Evolutionary conservation across 2,113 vertebrate genomes (phyloP), one percentile per base, ranked within the genome.

Genomic region (Ia io): DNA sequence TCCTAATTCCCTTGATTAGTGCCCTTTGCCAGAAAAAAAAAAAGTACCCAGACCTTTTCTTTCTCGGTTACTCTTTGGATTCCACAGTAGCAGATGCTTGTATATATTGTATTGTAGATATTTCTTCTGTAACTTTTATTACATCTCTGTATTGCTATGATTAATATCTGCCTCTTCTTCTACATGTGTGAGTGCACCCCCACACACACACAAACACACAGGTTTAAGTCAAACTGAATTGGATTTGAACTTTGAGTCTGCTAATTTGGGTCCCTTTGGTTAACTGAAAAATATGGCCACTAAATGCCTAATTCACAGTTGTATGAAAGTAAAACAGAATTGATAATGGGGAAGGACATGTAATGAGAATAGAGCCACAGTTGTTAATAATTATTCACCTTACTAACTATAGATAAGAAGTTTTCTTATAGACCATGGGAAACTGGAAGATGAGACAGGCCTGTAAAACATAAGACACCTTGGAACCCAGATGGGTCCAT

Each of bases 221-320:
- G 3, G 44, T 22, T 82, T 93, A 40, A 80, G 10, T 80, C 35
- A 86, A 37, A 37, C 32, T 92, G 42, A 73, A 23, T 30, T 77
- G 42, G 4, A 3, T 92, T 88, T 87, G 22, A 87, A 74, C 20
- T 67, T 6, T 25, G 17, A 6, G 11, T 56, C 23, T 82, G 7
- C 6, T 40, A 73, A 35, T 70, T 63, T 74, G 32, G 13, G 30
- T 3, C 10, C 28, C 35, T 18, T 88, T 88, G 42, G 7, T 74
- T 90, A 90, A 74, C 9, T 90, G 17, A 83, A 93, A 95, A 89
- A 80, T 93, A 42, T 90, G 44, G 7, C 8, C 37, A 67, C 16
- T 40, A 61, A 71, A 25, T 51, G 51, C 2, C 7, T 77, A 51
- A 42, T 95, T 90, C 22, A 65, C 30, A 77, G 30, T 76, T 90